Percentiles rank a stretch among this genome's conserved stretches.
Evolutionary conservation across 2,797 vertebrate species (phyloP).

Genomic region (Luscinia megarhynchos): DNA sequence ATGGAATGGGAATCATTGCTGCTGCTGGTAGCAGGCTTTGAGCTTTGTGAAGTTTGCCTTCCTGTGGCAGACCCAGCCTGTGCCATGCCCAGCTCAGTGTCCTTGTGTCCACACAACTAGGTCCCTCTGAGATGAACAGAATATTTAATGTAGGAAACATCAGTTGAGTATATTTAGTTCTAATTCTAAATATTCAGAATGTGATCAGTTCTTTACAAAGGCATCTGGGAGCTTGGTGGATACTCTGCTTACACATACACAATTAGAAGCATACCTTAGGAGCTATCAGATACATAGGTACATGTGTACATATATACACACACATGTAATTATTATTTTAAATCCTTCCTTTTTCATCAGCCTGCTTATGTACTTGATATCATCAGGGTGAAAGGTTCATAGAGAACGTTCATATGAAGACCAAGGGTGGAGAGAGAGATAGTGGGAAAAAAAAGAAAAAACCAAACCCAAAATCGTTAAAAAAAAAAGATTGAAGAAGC

Average conservation of each 20-base stretch:
- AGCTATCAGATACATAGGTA: not conserved
- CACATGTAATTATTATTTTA: accelerated
- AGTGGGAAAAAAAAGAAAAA: not conserved
- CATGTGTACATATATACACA: accelerated
- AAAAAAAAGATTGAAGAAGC: not conserved
- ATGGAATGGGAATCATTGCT: not conserved
- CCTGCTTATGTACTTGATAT: not conserved
- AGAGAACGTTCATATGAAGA: not conserved
- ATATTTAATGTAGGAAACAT: not conserved
- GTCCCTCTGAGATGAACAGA: not conserved
- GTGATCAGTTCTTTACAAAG: not conserved
- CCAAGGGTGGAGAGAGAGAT: not conserved
- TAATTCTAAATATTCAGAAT: not conserved
- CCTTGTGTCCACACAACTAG: not conserved
- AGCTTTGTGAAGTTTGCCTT: not conserved
- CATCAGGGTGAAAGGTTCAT: not conserved
- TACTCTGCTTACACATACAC: not conserved
- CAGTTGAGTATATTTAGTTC: not conserved
- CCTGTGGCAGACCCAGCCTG: not conserved
- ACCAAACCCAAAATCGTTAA: not conserved
- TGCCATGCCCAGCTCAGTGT: accelerated
- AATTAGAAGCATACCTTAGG: not conserved
- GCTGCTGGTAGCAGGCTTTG: not conserved
- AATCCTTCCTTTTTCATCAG: not conserved
- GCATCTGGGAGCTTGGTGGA: not conserved